Base-by-base conservation (phyloP, 2,797 vertebrate genomes). In the Craterocephalus amniculus region DNA sequence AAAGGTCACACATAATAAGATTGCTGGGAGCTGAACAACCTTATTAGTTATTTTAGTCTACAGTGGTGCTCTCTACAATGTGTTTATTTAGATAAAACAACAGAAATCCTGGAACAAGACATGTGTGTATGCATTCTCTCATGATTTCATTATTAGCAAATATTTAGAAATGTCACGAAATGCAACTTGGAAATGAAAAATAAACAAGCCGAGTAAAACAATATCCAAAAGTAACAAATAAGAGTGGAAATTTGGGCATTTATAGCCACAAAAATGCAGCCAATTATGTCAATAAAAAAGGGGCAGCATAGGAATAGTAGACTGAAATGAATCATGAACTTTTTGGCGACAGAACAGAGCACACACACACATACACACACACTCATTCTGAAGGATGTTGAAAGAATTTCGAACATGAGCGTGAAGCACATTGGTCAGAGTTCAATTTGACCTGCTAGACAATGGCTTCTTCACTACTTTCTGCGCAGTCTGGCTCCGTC, bases 371-470 rank as follows among this genome's bases (percentile, higher is more conserved):
- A 31, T 24, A 57, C 35, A 64, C 52, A 58, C 36, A 72, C 66
- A 71, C 63, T 86, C 70, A 61, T 74, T 91, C 73, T 83, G 63
- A 75, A 90, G 83, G 78, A 67, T 60, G 67, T 55, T 69, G 69
- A 82, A 89, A 88, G 91, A 93, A 93, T 92, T 90, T 93, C 70
- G 59, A 70, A 78, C 85, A 83, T 87, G 63, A 81, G 8, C 85
- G 91, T 77, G 83, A 91, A 86, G 70, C 58, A 60, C 67, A 85
- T 38, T 72, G 83, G 70, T 85, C 82, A 48, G 81, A 67, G 70
- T 84, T 61, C 59, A 56, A 58, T 77, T 84, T 88, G 91, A 90
- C 87, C 87, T 69, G 65, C 43, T 20, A 84, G 81, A 94, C 93
- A 94, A 94, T 85, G 86, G 58, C 67, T 78, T 90, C 86, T 79